Percentiles rank a stretch among this genome's conserved stretches.
These are phyloP conservation scores for Mythimna pallens DNA, from an alignment of 2,888 invertebrate species.

Conservation along the genomic window DNA sequence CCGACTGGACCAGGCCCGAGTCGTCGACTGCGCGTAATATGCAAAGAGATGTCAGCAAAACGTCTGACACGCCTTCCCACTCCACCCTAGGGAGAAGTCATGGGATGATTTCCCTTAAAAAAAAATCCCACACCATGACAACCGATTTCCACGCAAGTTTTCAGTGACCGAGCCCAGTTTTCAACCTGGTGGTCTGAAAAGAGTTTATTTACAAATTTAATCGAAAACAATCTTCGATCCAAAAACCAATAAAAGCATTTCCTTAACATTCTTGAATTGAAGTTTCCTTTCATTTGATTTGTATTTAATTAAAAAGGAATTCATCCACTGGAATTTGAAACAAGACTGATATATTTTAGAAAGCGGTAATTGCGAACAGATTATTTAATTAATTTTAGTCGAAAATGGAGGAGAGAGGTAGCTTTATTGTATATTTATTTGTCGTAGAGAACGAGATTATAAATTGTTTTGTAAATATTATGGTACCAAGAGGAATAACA, in stretches of 20 bases:
- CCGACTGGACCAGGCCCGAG: too few relatives aligned
- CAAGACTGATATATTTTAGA: slow-evolving; percentile 29
- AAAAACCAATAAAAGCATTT: slow-evolving; percentile 29
- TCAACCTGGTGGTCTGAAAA: not conserved
- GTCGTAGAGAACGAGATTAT: too few relatives aligned
- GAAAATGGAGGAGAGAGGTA: not conserved
- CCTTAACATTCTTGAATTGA: slow-evolving; percentile 2
- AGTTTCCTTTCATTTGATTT: slow-evolving; percentile 17
- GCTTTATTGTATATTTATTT: not conserved
- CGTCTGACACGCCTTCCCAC: too few relatives aligned
- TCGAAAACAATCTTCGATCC: not conserved
- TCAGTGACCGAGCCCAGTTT: too few relatives aligned
- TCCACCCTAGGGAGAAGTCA: too few relatives aligned
- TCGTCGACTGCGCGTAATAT: too few relatives aligned
- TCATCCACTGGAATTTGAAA: slow-evolving; percentile 16
- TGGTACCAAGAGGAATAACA: too few relatives aligned
- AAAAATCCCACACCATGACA: too few relatives aligned
- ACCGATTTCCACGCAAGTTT: too few relatives aligned
- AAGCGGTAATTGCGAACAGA: slow-evolving; percentile 12
- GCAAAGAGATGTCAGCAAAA: too few relatives aligned
- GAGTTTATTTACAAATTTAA: slow-evolving; percentile 13
- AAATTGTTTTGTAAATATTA: too few relatives aligned
- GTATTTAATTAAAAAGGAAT: slow-evolving; percentile 37
- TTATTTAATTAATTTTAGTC: slow-evolving; percentile 24
- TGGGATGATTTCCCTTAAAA: too few relatives aligned